Percentiles rank a stretch among this genome's conserved stretches.
phyloP scores from a whole-genome alignment of 35 echinoderm and acorn worm genomes.

The Ophioderma brevispina region DNA sequence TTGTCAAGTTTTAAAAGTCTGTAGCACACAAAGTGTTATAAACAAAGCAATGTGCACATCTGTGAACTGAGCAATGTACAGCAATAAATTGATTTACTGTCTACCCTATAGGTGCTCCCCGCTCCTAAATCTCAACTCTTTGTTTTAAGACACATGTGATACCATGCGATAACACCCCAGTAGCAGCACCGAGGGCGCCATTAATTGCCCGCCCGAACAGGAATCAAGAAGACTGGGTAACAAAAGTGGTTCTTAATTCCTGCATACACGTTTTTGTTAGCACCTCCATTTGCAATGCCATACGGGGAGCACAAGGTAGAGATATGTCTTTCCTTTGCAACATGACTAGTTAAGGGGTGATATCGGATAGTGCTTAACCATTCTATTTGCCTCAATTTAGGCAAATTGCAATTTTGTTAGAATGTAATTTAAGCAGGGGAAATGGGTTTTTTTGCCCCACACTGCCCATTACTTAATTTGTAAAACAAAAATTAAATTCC shows the following conservation, averaged over 20 bases:
- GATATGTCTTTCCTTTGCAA: background rate
- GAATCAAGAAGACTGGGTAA: background rate
- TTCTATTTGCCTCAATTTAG: background rate
- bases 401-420: constrained; percentile 6
- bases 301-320: no score
- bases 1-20: background rate
- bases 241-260: background rate
- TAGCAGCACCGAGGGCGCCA: background rate
- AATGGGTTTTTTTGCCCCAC: background rate
- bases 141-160: background rate
- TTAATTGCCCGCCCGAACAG: background rate
- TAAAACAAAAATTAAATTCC: constrained; percentile 12
- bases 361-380: background rate
- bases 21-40: background rate
- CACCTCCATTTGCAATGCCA: background rate
- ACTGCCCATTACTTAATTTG: constrained; percentile 13
- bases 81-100: background rate
- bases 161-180: background rate
- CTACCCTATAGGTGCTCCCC: background rate
- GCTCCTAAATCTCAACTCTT: background rate
- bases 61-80: background rate
- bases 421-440: background rate
- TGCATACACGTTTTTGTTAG: background rate
- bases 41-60: background rate
- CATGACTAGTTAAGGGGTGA: background rate